A percentile compares a stretch with the other conserved stretches of the same genome.
phyloP scores from a whole-genome alignment of 2,113 vertebrate genomes.

The Calypte anna region DNA sequence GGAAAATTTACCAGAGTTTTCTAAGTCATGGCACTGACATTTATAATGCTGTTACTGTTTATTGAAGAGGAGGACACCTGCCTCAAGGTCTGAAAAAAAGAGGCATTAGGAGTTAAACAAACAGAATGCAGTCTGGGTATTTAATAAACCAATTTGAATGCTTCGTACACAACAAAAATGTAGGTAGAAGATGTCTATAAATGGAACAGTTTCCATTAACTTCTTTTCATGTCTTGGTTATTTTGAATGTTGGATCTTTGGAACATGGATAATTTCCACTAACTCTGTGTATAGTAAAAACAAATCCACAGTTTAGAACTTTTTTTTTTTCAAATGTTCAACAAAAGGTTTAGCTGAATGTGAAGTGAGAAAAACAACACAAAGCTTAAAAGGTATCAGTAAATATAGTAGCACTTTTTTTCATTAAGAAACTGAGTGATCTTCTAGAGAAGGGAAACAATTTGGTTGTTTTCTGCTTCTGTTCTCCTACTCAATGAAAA shows the following conservation, averaged over 20 bases:
- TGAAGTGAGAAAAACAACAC: neutral
- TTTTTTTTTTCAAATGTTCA: neutral
- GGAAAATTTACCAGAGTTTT: neutral
- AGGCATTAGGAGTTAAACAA: neutral
- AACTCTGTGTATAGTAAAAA: neutral
- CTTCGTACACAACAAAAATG: neutral
- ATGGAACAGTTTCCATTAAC: neutral
- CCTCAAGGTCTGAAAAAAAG: neutral
- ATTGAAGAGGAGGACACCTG: neutral
- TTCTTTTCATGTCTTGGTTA: neutral
- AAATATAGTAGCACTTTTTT: accelerated
- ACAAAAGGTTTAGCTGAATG: neutral
- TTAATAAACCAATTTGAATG: neutral
- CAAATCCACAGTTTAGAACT: neutral
- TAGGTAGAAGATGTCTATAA: neutral
- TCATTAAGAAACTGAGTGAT: neutral
- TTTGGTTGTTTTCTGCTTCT: neutral
- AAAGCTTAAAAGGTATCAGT: neutral
- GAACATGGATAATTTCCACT: neutral
- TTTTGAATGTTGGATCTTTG: neutral
- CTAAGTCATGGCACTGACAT: neutral
- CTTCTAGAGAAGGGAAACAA: neutral
- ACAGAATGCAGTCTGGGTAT: neutral
- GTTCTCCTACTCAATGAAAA: neutral
- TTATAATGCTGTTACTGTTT: neutral